These are phyloP conservation scores for Lutraria lutraria DNA, from an alignment of 2,888 invertebrate species.

Conservation along the genomic window DNA sequence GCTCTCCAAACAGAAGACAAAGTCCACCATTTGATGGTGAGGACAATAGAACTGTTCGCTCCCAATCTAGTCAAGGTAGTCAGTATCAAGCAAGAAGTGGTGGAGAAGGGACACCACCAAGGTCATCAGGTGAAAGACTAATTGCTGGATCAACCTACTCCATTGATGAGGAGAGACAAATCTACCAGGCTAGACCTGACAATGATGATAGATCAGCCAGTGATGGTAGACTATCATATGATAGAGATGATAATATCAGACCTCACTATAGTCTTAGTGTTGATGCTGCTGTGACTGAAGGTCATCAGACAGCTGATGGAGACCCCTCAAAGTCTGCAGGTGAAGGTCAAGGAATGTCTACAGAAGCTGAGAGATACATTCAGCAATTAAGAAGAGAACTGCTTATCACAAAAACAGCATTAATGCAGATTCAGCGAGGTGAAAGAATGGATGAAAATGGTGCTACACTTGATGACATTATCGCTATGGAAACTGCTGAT, in stretches of 20 bases:
- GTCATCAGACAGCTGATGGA: constrained; percentile 20
- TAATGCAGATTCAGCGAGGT: constrained; percentile 73
- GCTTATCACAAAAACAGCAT: constrained; percentile 76
- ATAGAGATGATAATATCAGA: constrained; percentile 61
- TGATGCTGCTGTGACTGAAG: constrained; percentile 29
- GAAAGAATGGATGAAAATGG: constrained; percentile 47
- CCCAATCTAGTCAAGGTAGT: background rate
- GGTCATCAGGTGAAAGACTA: constrained; percentile 21
- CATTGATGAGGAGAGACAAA: constrained; percentile 35
- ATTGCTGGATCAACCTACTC: constrained; percentile 22
- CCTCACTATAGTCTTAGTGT: constrained; percentile 44
- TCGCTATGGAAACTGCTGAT: constrained; percentile 29
- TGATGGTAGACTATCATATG: constrained; percentile 49
- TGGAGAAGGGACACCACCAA: constrained; percentile 2
- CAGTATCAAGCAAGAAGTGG: constrained; percentile 16
- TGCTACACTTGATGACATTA: constrained; percentile 30
- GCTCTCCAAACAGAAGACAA: background rate
- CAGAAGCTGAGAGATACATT: constrained; percentile 76
- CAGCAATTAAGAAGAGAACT: constrained; percentile 77
- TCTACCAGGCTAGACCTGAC: constrained; percentile 25
- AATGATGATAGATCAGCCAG: constrained; percentile 46
- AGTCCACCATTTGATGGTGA: constrained; percentile 22
- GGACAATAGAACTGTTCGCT: background rate
- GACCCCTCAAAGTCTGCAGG: constrained; percentile 27
- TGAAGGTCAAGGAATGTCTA: constrained; percentile 58